Conservation (phyloP, 2,888 invertebrate species). For the Parascotia fuliginaria region DNA sequence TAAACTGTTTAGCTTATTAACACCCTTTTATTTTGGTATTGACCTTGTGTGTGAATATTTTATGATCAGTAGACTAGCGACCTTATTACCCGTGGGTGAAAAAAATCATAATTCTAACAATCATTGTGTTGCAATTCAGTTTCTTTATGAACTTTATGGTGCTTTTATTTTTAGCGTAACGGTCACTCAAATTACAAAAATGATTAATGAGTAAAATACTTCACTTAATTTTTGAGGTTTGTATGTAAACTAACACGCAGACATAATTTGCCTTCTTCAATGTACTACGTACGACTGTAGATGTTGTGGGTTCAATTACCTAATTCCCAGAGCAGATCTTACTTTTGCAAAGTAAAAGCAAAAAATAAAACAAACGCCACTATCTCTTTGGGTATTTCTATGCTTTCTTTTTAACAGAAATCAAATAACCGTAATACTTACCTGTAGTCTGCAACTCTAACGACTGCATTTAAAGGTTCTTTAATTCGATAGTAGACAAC, state of each 20-base stretch:
- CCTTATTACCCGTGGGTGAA: not conserved
- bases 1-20: not conserved
- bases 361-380: no score
- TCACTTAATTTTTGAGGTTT: no score
- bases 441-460: constrained; percentile 91
- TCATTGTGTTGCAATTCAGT: not conserved
- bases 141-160: not conserved
- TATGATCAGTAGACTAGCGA: not conserved
- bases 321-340: no score
- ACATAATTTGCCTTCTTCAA: no score
- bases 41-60: no score
- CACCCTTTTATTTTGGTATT: no score
- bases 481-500: constrained; percentile 94
- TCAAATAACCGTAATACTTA: constrained; percentile 51
- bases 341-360: no score
- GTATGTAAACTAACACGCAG: no score
- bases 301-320: no score
- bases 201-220: not conserved
- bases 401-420: no score
- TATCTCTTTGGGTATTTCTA: no score
- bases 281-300: no score
- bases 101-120: not conserved
- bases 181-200: not conserved
- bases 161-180: not conserved
- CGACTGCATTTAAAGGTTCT: constrained; percentile 91